Conservation (phyloP, 2,113 vertebrate genomes). For the Epinephelus lanceolatus region DNA sequence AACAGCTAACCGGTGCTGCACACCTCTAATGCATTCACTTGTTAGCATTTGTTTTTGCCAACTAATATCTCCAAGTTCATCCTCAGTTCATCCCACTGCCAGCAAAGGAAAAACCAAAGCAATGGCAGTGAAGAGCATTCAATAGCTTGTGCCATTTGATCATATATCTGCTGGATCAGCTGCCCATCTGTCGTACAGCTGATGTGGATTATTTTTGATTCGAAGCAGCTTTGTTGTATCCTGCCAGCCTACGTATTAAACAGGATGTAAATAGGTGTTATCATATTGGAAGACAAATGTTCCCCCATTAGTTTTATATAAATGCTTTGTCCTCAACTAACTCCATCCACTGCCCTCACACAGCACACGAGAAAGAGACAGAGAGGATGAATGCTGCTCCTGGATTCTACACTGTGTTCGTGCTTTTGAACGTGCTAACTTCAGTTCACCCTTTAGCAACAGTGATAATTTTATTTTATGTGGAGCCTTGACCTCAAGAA, state of each 20-base stretch:
- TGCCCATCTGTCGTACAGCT: conserved; percentile 20
- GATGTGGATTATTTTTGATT: conserved; percentile 13
- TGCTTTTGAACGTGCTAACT: not conserved
- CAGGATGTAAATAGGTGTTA: not conserved
- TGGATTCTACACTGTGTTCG: not conserved
- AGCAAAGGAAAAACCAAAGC: not conserved
- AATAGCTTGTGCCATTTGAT: not conserved
- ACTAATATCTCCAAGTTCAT: conserved; percentile 22
- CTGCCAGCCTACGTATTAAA: not conserved
- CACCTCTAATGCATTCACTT: conserved; percentile 12
- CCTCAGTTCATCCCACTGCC: not conserved
- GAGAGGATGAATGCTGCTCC: not conserved
- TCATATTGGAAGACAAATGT: not conserved
- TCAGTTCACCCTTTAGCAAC: too few species aligned
- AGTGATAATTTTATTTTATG: too few species aligned
- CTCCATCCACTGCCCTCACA: not conserved
- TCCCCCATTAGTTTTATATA: not conserved
- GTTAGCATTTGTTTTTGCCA: conserved; percentile 19
- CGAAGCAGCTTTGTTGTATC: conserved; percentile 14
- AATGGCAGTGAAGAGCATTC: not conserved
- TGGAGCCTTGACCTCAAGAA: too few species aligned
- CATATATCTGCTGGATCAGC: conserved; percentile 16
- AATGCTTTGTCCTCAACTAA: not conserved
- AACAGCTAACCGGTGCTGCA: not conserved
- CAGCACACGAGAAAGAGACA: not conserved